Percentiles rank a stretch among this genome's conserved stretches.
These are phyloP conservation scores for Nilaparvata lugens DNA, from an alignment of 1,140 invertebrate species.

Conservation along the genomic window DNA sequence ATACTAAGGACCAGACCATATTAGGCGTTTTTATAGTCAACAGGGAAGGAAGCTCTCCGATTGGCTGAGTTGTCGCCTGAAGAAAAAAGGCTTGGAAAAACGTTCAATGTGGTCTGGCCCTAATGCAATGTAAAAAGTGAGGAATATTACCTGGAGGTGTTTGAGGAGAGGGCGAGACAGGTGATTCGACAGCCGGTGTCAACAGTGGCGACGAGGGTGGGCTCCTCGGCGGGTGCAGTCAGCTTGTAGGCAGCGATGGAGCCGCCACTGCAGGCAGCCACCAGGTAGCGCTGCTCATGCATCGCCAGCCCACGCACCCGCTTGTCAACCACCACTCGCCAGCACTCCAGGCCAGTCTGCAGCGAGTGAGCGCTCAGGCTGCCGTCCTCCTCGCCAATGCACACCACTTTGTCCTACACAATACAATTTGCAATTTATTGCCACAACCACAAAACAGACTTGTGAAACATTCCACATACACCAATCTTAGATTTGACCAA, in stretches of 20 bases:
- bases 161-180: slow-evolving; percentile 9
- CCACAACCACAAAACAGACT: no score
- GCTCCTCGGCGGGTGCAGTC: not conserved
- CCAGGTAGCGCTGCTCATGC: slow-evolving; percentile 10
- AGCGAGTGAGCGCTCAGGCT: slow-evolving; percentile 9
- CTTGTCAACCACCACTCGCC: slow-evolving; percentile 12
- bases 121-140: no score
- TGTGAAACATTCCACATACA: no score
- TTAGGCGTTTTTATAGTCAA: no score
- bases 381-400: slow-evolving; percentile 19
- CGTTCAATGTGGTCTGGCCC: no score
- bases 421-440: no score
- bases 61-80: no score
- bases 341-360: slow-evolving; percentile 1
- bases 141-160: not conserved
- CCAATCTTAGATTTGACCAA: no score
- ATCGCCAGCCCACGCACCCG: slow-evolving; percentile 16
- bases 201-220: slow-evolving; percentile 10
- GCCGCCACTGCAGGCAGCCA: slow-evolving; percentile 17
- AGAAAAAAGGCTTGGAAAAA: no score
- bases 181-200: slow-evolving; percentile 19
- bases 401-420: slow-evolving; percentile 17
- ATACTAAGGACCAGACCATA: no score
- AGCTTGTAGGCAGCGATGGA: slow-evolving; percentile 11
- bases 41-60: no score